Evolutionary conservation across 2,113 vertebrate genomes (phyloP).

Genomic region (Ahaetulla prasina): DNA sequence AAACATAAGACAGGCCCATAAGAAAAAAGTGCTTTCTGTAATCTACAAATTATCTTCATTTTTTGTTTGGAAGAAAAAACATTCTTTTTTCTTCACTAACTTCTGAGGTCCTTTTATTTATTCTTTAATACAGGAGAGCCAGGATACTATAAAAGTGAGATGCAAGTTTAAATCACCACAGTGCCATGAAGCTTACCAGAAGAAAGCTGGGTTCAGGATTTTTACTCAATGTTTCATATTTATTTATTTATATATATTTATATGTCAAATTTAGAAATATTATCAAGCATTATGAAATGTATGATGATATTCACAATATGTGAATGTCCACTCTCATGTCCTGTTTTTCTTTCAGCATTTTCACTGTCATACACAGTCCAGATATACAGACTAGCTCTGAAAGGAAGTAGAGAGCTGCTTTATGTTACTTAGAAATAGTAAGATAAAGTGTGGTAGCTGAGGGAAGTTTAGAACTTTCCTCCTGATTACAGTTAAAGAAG

Average conservation of each 20-base stretch:
- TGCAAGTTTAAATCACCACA: not conserved
- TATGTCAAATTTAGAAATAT: not conserved
- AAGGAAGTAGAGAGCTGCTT: not conserved
- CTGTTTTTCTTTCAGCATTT: not conserved
- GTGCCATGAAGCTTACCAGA: not conserved
- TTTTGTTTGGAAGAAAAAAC: not conserved
- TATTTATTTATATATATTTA: no score
- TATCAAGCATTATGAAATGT: not conserved
- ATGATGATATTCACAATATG: not conserved
- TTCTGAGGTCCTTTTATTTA: not conserved
- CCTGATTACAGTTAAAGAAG: not conserved
- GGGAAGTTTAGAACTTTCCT: not conserved
- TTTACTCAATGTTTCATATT: not conserved
- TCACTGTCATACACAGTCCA: not conserved
- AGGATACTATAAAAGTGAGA: not conserved
- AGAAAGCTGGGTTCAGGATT: not conserved
- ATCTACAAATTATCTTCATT: not conserved
- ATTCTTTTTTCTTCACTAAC: not conserved
- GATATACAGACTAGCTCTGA: not conserved
- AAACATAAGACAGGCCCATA: not conserved
- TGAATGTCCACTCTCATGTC: not conserved
- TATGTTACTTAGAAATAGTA: not conserved
- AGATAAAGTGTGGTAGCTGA: not conserved
- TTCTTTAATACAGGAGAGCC: not conserved
- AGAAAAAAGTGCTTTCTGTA: not conserved